Percentiles rank a stretch among this genome's conserved stretches.
Evolutionary conservation across 64 coral and sea anemone species (phyloP).

Genomic region (Dendronephthya gigantea): DNA sequence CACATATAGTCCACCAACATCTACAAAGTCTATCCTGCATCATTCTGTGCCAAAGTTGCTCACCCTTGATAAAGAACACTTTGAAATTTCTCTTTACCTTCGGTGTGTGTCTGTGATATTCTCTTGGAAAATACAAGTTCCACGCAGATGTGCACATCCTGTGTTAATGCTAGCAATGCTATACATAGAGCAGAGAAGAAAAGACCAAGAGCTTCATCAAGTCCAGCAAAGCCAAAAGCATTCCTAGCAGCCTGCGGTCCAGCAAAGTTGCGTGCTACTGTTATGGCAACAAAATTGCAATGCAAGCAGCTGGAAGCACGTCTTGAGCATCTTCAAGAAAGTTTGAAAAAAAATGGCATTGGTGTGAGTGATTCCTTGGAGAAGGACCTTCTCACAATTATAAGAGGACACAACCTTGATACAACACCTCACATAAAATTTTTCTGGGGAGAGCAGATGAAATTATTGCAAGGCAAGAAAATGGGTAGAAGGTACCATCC

Average conservation of each 20-base stretch:
- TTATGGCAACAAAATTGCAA: not conserved
- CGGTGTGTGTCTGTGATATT: not conserved
- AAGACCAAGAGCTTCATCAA: not conserved
- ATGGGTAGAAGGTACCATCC: constrained; percentile 16
- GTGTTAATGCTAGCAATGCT: not conserved
- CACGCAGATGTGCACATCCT: not conserved
- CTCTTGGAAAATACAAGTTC: not conserved
- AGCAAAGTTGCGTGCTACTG: not conserved
- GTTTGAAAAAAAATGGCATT: not conserved
- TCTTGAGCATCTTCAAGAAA: not conserved
- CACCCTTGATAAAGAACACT: not conserved
- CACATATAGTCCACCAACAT: no score
- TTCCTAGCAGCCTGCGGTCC: not conserved
- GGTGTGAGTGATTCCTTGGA: not conserved
- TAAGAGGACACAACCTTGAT: not conserved
- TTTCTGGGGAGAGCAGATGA: not conserved
- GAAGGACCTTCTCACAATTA: not conserved
- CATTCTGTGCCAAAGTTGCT: not conserved
- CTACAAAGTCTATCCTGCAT: no score
- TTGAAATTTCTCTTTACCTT: not conserved
- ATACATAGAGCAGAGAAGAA: not conserved
- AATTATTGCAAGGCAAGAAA: not conserved
- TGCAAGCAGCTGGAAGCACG: not conserved
- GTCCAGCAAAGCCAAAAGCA: not conserved
- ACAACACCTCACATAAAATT: no score